Evolutionary conservation across 1,140 invertebrate genomes (phyloP), one percentile per base, ranked within the genome.

Genomic region (Zaprionus camerounensis): DNA sequence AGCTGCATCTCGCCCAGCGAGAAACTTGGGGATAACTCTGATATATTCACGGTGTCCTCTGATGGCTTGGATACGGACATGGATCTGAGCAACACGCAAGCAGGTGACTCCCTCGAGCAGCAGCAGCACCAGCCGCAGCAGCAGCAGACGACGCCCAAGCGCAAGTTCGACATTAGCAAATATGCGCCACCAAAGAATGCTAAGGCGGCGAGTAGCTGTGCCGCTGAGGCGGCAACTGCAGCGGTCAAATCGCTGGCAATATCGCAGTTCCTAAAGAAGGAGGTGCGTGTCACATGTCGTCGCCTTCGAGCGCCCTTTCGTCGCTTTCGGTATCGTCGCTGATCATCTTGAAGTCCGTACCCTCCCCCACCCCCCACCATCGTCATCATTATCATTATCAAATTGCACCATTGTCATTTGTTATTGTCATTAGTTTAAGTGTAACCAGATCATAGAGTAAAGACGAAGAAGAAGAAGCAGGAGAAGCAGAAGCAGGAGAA

Each of bases 11-110:
- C 91, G 34, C 86, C 91, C 0, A 92, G 87, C 49, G 92, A 92
- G 46, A 92, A 92, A 13, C 51, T 91, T 11, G 91, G 91, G 1
- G 92, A 92, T 22, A 92, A 91, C 64, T 92, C 92, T 0, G 92
- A 92, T 59, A 92, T 92, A 31, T 92, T 92, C 22, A 92, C 92
- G 0, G 92, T 92, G 0, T 92, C 92, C 0, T 92, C 92, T 0
- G 92, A 92, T 78, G 91, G 92, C 1, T 44, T 92, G 41, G 92
- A 92, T 15, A 92, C 92, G 0, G 92, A 93, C 76, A 57, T 92
- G 49, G 91, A 92, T 76, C 36, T 92, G n/a, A 92, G 91, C 56
- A 92, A 92, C 28, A 86, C 76, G 4, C 80, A 80, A 51, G 81
- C 78, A 2, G 91, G 85, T 13, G 80, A 91, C 51, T 78, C 76